Base-by-base conservation (phyloP, 2,888 invertebrate species). In the Harmothoe impar region DNA sequence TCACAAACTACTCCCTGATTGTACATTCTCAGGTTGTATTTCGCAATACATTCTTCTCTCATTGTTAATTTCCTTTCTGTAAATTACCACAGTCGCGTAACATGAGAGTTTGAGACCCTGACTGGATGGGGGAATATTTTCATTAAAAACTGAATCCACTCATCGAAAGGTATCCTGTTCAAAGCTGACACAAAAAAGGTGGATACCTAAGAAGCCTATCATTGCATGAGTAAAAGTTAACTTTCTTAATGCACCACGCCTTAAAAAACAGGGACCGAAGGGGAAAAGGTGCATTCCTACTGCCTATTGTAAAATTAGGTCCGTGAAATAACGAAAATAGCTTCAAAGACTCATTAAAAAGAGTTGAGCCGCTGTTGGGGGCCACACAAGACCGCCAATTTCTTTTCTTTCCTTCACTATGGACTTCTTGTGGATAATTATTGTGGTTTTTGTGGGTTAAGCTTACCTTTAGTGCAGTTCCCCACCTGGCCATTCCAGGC, bases 391-490 rank as follows among this genome's bases (percentile, higher is more conserved):
- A n/a, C 62, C 62, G 62, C 23, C 62, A n/a, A 62, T 62, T 62
- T 43, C 43, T 43, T 43, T 62, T 62, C 62, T 62, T 62, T n/a
- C n/a, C 62, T 62, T 62, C 20, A 62, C 20, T 62, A 62, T 20
- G 62, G 20, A 62, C 62, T 62, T 62, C 15, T 62, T 20, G 62
- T 43, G 43, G 43, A 3, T 43, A 43, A 43, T 43, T 3, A 43
- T 10, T 43, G 43, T 62, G 62, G 20, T 62, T 62, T n/a, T 62
- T 5, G 7, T 5, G n/a, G 20, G n/a, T 7, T 3, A 20, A 31
- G 17, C 84, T 90, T 56, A 90, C 90, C 90, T 54, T 54, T 78
- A 31, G 81, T 77, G 56, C 90, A 90, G 62, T 90, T 90, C 17
- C 90, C 90, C 52, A 84, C 56, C 52, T 77, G 78, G 12, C 81